These are phyloP conservation scores for Helobdella robusta DNA, from an alignment of 2,888 invertebrate genomes.

Conservation along the genomic window DNA sequence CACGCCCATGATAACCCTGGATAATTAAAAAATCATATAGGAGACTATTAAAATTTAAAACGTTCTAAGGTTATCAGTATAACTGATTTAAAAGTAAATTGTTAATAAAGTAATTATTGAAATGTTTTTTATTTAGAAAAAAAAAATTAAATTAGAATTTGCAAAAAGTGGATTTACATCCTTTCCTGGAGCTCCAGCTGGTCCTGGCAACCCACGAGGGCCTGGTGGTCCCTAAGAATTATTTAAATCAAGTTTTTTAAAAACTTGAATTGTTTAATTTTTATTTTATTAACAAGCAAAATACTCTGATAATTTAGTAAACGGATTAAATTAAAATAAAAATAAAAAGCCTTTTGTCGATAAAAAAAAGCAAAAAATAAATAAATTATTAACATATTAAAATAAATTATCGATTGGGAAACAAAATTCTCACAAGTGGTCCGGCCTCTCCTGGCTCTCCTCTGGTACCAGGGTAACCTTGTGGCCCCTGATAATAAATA, in stretches of 20 bases:
- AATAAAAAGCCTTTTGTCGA: too few relatives aligned
- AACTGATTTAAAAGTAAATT: too few relatives aligned
- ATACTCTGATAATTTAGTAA: too few relatives aligned
- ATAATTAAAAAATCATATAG: not conserved
- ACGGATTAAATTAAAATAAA: too few relatives aligned
- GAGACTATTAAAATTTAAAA: too few relatives aligned
- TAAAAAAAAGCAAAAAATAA: too few relatives aligned
- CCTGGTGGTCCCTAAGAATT: conserved; percentile 25
- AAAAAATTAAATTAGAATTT: not conserved
- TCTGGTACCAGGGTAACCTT: conserved; percentile 40
- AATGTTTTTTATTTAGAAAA: not conserved
- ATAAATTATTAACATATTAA: too few relatives aligned
- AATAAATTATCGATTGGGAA: too few relatives aligned
- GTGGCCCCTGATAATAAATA: conserved; percentile 31
- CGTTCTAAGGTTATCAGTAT: too few relatives aligned
- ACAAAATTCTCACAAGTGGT: conserved; percentile 27
- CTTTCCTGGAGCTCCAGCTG: conserved; percentile 32
- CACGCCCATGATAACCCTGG: conserved; percentile 37
- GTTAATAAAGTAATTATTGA: not conserved
- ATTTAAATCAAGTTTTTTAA: not conserved
- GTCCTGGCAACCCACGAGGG: conserved; percentile 36
- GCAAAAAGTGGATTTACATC: conserved; percentile 13
- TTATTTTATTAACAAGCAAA: too few relatives aligned
- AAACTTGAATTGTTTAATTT: too few relatives aligned
- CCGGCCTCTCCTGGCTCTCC: conserved; percentile 41